Percentiles rank a stretch among this genome's conserved stretches.
Evolutionary conservation across 1,140 invertebrate species (phyloP).

Genomic region (Cotesia chilonis): DNA sequence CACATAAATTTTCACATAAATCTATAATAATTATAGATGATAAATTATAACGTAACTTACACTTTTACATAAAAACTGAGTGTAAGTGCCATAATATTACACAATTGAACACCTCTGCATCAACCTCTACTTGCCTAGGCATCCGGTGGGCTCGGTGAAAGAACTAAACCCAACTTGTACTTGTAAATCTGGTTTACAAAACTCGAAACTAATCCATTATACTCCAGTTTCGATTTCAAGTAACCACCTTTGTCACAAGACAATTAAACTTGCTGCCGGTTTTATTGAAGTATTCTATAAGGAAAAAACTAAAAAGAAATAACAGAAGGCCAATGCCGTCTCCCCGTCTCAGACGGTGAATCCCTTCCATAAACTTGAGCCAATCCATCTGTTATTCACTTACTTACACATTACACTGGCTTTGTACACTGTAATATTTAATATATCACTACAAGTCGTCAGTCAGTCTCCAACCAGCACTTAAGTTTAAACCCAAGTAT

Average conservation of each 20-base stretch:
- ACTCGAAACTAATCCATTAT: no score
- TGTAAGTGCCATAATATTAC: background rate
- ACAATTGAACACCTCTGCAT: constrained; percentile 5
- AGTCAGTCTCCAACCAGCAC: no score
- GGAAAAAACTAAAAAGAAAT: constrained; percentile 40
- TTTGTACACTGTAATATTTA: background rate
- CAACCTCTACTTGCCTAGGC: background rate
- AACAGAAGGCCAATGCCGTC: constrained; percentile 49
- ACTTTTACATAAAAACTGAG: background rate
- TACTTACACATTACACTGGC: background rate
- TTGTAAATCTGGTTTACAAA: background rate
- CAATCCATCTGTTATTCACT: constrained; percentile 5
- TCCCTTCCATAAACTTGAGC: constrained; percentile 30
- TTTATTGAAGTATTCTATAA: no score
- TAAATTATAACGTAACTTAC: background rate
- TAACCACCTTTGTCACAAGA: no score
- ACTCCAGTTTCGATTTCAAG: no score
- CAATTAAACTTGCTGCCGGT: no score
- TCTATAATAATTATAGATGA: background rate
- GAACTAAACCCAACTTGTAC: background rate
- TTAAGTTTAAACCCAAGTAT: no score
- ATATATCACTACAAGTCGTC: no score
- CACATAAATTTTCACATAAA: no score
- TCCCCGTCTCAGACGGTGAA: constrained; percentile 5
- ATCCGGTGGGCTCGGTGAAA: background rate